Evolutionary conservation across 2,888 invertebrate genomes (phyloP), one percentile per base, ranked within the genome.

Genomic region (Myathropa florea): DNA sequence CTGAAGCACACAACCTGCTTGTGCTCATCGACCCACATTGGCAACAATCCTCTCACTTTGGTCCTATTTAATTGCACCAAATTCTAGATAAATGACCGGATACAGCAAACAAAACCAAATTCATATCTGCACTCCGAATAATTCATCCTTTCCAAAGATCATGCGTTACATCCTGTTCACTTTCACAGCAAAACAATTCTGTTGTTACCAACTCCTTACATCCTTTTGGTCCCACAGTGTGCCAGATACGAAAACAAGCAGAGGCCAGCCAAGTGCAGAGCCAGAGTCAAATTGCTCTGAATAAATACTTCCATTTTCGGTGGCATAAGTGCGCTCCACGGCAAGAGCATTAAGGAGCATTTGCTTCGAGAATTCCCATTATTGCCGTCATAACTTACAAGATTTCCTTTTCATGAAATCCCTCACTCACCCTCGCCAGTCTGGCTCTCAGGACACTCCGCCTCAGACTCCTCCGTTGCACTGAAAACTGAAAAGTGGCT

Each of bases 301-400:
- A 86, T 83, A 83, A 86, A 83, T 86, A 86, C 86, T 79, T 79
- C 78, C 86, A 78, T 79, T 83, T 86, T 79, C 73, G 83, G 70
- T 78, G 79, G 86, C 65, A 71, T 86, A 80, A 80, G 75, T 85
- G 61, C 61, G 33, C 75, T 83, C 67, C 70, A 28, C 65, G 33
- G 72, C 39, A 72, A 28, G 61, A 83, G 64, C 57, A 70, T 79
- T 71, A 71, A 83, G 71, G 59, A 83, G 78, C 75, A 82, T 83
- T 86, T 75, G 78, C 78, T 71, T 60, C 28, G 46, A 75, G 71
- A 83, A 86, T 83, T 86, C 67, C 83, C 78, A 83, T 86, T 86
- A 86, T 86, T 86, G 75, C 82, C 78, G 23, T 86, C 86, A 86
- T 86, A 86, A 86, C 78, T 86, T 83, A 83, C 67, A 79, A 86